Evolutionary conservation across 1,140 invertebrate species (phyloP).

Genomic region (Dendrolimus kikuchii): DNA sequence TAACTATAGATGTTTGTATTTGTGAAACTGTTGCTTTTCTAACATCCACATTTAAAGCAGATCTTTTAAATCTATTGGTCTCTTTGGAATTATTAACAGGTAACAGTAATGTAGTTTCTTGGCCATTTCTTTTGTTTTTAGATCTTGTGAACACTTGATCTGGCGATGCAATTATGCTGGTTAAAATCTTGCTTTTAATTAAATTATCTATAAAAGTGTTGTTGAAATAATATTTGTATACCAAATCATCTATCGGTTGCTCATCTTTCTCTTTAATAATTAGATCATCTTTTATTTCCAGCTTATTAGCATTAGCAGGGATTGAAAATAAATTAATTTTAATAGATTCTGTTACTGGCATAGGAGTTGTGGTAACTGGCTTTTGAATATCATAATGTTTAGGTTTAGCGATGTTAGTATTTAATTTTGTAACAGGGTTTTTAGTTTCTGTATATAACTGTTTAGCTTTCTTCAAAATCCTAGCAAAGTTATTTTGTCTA

Average conservation of each 20-base stretch:
- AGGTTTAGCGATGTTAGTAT: constrained; percentile 17
- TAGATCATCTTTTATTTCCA: constrained; percentile 39
- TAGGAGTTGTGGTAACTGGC: constrained; percentile 15
- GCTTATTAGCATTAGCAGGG: constrained; percentile 18
- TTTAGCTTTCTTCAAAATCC: constrained; percentile 51
- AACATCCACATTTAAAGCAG: no score
- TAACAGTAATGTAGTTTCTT: constrained; percentile 40
- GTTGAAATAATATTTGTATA: constrained; percentile 62
- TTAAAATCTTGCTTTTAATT: constrained; percentile 47
- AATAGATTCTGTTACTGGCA: constrained; percentile 34
- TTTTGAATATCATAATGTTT: constrained; percentile 7
- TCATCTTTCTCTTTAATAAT: constrained; percentile 53
- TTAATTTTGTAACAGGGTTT: constrained; percentile 9
- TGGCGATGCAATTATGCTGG: constrained; percentile 16
- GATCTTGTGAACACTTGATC: constrained; percentile 14
- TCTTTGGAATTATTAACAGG: constrained; percentile 26
- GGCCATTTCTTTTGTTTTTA: constrained; percentile 39
- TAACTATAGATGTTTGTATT: no score
- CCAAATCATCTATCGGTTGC: constrained; percentile 48
- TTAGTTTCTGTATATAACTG: constrained; percentile 29
- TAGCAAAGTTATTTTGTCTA: constrained; percentile 48
- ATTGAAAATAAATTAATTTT: constrained; percentile 56
- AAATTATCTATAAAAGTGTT: constrained; percentile 55
- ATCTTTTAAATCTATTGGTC: not conserved
- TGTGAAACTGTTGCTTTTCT: no score